Percentiles rank a stretch among this genome's conserved stretches.
Conservation (phyloP, 2,113 vertebrate species). For the Heterotis niloticus region DNA sequence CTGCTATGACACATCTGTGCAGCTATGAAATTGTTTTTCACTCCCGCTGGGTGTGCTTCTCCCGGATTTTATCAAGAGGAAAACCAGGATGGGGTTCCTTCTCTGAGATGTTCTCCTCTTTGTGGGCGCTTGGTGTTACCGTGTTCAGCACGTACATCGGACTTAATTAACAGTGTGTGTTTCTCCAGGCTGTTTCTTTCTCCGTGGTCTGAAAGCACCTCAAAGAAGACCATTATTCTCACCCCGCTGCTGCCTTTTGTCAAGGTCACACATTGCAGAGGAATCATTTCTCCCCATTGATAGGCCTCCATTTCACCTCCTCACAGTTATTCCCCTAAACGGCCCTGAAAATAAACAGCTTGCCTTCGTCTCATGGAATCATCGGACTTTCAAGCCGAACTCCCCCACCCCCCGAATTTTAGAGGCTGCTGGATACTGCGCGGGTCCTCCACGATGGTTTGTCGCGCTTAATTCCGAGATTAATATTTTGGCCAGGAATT, state of each 20-base stretch:
- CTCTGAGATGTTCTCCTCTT: not conserved
- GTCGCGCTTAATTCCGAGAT: not conserved
- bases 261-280: not conserved
- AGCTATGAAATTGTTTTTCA: not conserved
- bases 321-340: too few species aligned
- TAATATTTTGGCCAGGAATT: not conserved
- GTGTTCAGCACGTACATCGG: not conserved
- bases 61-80: not conserved
- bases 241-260: not conserved
- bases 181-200: not conserved
- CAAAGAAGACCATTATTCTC: not conserved
- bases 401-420: too few species aligned
- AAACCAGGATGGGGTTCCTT: conserved; percentile 5
- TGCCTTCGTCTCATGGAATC: too few species aligned
- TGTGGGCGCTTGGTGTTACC: not conserved
- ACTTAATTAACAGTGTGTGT: not conserved
- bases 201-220: not conserved
- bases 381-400: too few species aligned
- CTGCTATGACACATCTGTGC: conserved; percentile 17
- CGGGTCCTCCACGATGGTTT: not conserved
- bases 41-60: not conserved
- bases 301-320: not conserved
- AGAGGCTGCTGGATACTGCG: too few species aligned
- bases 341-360: too few species aligned
- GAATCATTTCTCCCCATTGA: not conserved